Evolutionary conservation across 2,797 vertebrate genomes (phyloP), one percentile per base, ranked within the genome.

Genomic region (Heliangelus exortis): DNA sequence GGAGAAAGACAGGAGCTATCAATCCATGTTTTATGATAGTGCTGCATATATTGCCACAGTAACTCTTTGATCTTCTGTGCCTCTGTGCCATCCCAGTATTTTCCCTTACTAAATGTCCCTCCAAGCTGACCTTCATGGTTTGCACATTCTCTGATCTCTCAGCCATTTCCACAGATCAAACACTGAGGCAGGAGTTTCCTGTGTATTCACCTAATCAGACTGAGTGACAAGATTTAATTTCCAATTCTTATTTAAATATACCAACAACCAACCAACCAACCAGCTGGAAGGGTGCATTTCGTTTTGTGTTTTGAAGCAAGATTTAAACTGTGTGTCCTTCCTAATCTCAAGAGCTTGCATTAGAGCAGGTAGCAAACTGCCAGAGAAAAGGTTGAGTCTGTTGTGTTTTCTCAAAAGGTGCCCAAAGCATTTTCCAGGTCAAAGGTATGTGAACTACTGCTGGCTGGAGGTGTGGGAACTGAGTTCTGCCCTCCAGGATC

Each of bases 141-240:
- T 91, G 79, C 86, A 39, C 39, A 19, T 66, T 83, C 91, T 96
- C 94, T 97, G 96, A 97, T 96, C 96, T 96, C 87, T 90, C 95
- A 96, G 91, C 84, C 95, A 95, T 90, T 89, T 76, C 89, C 75
- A 93, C 87, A 95, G 76, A 96, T 96, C 96, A 97, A 95, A 96
- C 81, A 34, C 65, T 5, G 76, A 78, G 81, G 66, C 33, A 47
- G 63, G 87, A 66, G 73, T 63, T 86, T 92, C 95, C 88, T 92
- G 92, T 92, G 86, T 81, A 87, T 79, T 92, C 76, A 78, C 61
- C 71, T 86, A 87, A 93, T 66, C 55, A 89, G 59, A 50, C 6
- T 66, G 85, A 93, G 74, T 88, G 92, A 91, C 43, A 36, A 31
- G 65, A 67, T 82, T 91, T 87, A 76, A 92, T 88, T 94, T 89